Conservation (phyloP, 2,888 invertebrate species). For the Synergus japonicus region DNA sequence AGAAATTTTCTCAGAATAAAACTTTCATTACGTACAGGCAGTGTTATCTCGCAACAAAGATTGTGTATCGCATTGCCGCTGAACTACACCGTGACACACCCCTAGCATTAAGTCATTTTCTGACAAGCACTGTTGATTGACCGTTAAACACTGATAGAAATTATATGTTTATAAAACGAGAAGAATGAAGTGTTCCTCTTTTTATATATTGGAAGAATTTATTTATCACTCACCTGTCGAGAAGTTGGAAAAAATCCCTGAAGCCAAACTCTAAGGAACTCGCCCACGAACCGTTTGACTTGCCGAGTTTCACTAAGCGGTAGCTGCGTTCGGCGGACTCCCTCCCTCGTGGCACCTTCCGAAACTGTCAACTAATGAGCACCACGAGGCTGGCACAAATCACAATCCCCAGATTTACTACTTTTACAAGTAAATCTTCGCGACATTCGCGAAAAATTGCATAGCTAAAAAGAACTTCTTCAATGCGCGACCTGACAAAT, state of each 20-base stretch:
- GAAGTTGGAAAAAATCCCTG: constrained; percentile 20
- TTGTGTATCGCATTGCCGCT: constrained; percentile 23
- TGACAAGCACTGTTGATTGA: constrained; percentile 7
- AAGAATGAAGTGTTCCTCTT: background rate
- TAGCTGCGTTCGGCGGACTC: constrained; percentile 70
- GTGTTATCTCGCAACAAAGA: constrained; percentile 29
- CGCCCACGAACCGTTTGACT: constrained; percentile 61
- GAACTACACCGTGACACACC: constrained; percentile 34
- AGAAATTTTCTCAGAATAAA: background rate
- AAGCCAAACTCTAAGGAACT: constrained; percentile 10
- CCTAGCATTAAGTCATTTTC: constrained; percentile 21
- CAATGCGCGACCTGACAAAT: constrained; percentile 29
- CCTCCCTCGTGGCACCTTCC: constrained; percentile 65
- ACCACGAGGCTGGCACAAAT: constrained; percentile 47
- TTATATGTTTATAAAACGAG: background rate
- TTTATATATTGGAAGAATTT: background rate
- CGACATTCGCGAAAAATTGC: constrained; percentile 20
- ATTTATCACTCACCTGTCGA: constrained; percentile 31
- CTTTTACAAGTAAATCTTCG: constrained; percentile 28
- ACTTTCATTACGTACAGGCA: background rate
- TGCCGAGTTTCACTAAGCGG: constrained; percentile 63
- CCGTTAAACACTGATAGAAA: background rate
- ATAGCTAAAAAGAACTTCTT: constrained; percentile 25
- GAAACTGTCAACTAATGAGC: constrained; percentile 49
- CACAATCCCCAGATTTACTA: background rate